phyloP scores from a whole-genome alignment of 2,888 invertebrate genomes.

The Cremastobaeus sp. region DNA sequence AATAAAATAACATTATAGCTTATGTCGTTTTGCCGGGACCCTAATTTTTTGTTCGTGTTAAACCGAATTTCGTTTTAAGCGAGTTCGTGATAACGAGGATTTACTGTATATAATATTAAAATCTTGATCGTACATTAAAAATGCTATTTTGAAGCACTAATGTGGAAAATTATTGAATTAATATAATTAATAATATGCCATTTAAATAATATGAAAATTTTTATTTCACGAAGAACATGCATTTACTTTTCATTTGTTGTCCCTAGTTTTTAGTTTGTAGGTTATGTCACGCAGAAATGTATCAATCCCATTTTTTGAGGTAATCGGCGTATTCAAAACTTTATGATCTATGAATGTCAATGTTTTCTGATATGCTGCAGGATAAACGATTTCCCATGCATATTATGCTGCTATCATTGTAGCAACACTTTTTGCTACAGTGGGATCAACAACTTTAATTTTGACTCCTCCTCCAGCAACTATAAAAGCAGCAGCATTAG shows the following conservation, averaged over 20 bases:
- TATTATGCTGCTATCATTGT: neutral
- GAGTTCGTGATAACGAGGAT: no score
- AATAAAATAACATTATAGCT: neutral
- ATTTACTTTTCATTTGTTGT: no score
- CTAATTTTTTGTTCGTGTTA: no score
- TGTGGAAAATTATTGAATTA: no score
- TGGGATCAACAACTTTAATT: neutral
- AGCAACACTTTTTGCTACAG: neutral
- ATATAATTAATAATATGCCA: no score
- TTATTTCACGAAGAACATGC: no score
- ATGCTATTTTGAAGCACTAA: no score
- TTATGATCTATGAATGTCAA: neutral
- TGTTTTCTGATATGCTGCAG: neutral
- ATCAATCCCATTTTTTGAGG: neutral
- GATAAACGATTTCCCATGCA: neutral
- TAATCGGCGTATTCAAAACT: neutral
- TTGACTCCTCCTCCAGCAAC: neutral
- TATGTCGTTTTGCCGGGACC: no score
- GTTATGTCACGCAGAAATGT: neutral
- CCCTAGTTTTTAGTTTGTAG: neutral
- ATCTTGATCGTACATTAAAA: no score
- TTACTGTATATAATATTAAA: no score
- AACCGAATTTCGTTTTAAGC: no score
- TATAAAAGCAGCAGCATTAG: neutral
- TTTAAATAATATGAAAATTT: no score